Conservation (phyloP, 2,113 vertebrate species). For the Indicator maculatus region DNA sequence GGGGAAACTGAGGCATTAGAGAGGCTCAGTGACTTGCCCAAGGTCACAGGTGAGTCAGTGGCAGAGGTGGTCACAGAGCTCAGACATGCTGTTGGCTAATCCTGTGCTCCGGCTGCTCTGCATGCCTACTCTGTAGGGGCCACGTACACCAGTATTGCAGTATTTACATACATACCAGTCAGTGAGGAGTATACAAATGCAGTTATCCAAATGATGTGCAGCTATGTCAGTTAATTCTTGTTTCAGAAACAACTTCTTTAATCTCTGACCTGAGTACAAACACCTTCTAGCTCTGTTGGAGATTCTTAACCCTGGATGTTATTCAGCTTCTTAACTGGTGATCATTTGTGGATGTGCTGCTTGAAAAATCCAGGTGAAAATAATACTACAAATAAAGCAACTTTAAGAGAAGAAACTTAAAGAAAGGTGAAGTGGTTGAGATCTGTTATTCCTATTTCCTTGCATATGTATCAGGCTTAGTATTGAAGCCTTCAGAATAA, state of each 20-base stretch:
- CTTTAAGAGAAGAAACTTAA: background rate
- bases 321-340: background rate
- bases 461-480: background rate
- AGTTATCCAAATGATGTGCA: background rate
- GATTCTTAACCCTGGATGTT: background rate
- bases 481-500: background rate
- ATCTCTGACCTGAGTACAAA: conserved; percentile 42
- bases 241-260: background rate
- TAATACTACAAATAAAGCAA: background rate
- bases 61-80: background rate
- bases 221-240: background rate
- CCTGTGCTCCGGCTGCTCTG: background rate
- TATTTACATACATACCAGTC: background rate
- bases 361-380: background rate
- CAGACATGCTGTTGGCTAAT: background rate
- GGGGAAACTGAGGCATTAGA: conserved; percentile 61
- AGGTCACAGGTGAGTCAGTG: conserved; percentile 35
- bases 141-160: background rate
- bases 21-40: conserved; percentile 63
- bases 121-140: background rate
- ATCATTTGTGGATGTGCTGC: background rate
- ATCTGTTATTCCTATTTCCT: background rate
- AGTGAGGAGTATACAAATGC: background rate
- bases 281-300: background rate
- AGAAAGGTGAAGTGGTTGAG: background rate